Evolutionary conservation across 2,888 invertebrate genomes (phyloP).

Genomic region (Chaetoderma sp.): DNA sequence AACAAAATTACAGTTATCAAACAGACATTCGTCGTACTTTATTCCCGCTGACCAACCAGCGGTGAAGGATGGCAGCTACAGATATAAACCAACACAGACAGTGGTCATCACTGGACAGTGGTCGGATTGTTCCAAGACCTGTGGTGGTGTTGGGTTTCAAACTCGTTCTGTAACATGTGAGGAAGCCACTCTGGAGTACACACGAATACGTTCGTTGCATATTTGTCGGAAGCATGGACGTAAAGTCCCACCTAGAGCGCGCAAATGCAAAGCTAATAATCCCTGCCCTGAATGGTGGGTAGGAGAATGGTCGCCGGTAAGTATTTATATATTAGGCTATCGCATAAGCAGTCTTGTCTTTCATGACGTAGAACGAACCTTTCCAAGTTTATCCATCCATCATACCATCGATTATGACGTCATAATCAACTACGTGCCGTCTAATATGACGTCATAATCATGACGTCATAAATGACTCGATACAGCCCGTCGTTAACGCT

Average conservation of each 20-base stretch:
- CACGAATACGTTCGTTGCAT: neutral
- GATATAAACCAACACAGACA: neutral
- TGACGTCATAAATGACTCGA: no score
- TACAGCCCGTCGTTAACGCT: no score
- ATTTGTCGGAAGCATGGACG: neutral
- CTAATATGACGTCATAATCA: no score
- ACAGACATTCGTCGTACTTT: neutral
- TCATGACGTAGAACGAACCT: no score
- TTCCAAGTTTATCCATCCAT: no score
- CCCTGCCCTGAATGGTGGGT: neutral
- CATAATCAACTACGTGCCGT: no score
- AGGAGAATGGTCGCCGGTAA: constrained; percentile 12
- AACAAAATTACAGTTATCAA: neutral
- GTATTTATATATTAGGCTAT: no score
- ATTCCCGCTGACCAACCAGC: neutral
- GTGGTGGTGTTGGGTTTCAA: constrained; percentile 1
- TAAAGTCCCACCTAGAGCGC: neutral
- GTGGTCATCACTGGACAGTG: constrained; percentile 2
- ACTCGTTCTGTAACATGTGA: constrained; percentile 2
- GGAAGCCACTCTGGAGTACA: neutral
- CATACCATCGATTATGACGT: no score
- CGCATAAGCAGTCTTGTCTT: no score
- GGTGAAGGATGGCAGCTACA: neutral
- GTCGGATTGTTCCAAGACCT: neutral
- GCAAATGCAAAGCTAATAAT: neutral